phyloP scores from a whole-genome alignment of 1,140 invertebrate species.

The Sinonovacula constricta region DNA sequence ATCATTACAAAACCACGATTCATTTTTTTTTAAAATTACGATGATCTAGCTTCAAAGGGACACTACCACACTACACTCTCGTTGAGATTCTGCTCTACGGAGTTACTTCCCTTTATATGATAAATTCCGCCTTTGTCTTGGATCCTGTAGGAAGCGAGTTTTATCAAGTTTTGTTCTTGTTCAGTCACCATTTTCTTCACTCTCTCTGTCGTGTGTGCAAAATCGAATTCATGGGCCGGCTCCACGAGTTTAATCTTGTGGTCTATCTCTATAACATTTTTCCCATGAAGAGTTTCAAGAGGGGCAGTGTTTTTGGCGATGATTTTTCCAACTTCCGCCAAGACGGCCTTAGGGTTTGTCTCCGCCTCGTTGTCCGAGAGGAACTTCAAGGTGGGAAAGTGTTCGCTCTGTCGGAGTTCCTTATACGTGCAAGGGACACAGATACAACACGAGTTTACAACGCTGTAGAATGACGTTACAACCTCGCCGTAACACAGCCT shows the following conservation, averaged over 20 bases:
- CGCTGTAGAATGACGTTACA: conserved; percentile 72
- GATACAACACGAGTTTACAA: conserved; percentile 71
- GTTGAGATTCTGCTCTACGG: conserved; percentile 63
- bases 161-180: conserved; percentile 69
- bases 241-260: conserved; percentile 69
- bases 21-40: too few species aligned
- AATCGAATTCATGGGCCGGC: conserved; percentile 66
- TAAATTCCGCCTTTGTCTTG: conserved; percentile 71
- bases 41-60: too few species aligned
- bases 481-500: conserved; percentile 65
- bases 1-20: too few species aligned
- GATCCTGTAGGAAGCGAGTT: conserved; percentile 67
- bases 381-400: conserved; percentile 59
- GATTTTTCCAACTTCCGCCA: conserved; percentile 71
- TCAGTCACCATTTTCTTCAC: conserved; percentile 69
- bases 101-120: conserved; percentile 70
- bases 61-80: conserved; percentile 64
- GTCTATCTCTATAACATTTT: conserved; percentile 75
- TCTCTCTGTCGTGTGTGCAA: conserved; percentile 61
- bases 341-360: conserved; percentile 50
- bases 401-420: conserved; percentile 63
- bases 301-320: conserved; percentile 68
- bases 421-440: conserved; percentile 73
- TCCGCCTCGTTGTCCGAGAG: conserved; percentile 58
- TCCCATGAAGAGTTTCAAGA: conserved; percentile 68